phyloP scores from a whole-genome alignment of 2,113 vertebrate species.

The Condylura cristata region DNA sequence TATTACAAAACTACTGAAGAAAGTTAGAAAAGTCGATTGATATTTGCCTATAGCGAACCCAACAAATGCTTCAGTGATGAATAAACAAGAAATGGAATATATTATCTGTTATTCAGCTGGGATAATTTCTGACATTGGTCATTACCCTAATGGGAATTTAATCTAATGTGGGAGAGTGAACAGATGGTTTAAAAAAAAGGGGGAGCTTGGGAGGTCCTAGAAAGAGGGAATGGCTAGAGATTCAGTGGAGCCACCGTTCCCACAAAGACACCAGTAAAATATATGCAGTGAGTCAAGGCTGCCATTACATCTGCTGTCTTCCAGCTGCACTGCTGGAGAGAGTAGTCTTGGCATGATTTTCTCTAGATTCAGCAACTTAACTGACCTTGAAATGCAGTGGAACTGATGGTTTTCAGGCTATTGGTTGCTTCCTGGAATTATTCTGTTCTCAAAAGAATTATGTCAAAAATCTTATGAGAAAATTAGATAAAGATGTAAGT shows the following conservation, averaged over 20 bases:
- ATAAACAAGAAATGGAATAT: not conserved
- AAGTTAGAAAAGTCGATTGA: not conserved
- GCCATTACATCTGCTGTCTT: not conserved
- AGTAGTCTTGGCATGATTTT: not conserved
- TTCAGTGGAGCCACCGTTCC: not conserved
- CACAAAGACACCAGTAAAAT: not conserved
- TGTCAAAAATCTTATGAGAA: not conserved
- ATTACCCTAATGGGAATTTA: not conserved
- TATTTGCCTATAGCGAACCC: not conserved
- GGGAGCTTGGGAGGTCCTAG: not conserved
- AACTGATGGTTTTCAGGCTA: not conserved
- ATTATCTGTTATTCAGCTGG: not conserved
- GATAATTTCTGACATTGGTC: not conserved
- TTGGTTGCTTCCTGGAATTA: not conserved
- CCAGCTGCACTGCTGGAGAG: accelerated
- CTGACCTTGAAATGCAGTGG: not conserved
- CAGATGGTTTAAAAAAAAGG: not conserved
- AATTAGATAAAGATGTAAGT: not conserved
- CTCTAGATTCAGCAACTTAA: not conserved
- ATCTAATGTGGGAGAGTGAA: not conserved
- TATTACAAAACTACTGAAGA: not conserved
- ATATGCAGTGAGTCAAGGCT: accelerated
- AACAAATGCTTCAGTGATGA: not conserved
- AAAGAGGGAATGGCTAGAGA: not conserved
- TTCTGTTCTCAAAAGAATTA: not conserved